Evolutionary conservation across 2,797 vertebrate genomes (phyloP).

Genomic region (Sebastes steindachneri): DNA sequence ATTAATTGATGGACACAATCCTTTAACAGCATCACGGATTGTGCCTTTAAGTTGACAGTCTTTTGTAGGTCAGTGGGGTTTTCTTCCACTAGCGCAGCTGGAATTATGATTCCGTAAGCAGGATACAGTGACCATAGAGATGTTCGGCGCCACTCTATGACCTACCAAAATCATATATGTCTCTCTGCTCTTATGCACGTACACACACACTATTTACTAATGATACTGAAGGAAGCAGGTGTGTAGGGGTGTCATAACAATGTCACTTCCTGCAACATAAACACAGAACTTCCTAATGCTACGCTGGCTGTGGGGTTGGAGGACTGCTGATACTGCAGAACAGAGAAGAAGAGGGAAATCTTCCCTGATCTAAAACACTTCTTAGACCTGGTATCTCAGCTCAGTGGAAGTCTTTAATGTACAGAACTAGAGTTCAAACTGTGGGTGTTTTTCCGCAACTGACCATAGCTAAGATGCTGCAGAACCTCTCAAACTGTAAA

Average conservation of each 20-base stretch:
- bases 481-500: constrained; percentile 35
- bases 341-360: neutral
- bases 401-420: constrained; percentile 6
- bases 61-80: constrained; percentile 68
- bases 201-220: neutral
- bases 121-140: constrained; percentile 24
- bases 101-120: constrained; percentile 43
- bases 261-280: constrained; percentile 35
- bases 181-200: neutral
- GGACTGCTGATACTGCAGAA: neutral
- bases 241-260: constrained; percentile 15
- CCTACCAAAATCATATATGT: neutral
- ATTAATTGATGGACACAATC: neutral
- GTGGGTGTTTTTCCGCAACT: constrained; percentile 50
- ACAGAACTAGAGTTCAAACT: neutral
- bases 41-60: constrained; percentile 20
- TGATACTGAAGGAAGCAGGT: constrained; percentile 32
- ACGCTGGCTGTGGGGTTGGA: neutral
- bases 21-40: neutral
- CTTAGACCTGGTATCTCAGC: neutral
- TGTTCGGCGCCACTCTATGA: constrained; percentile 22
- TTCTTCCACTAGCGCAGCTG: constrained; percentile 56
- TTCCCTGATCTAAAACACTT: neutral
- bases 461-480: constrained; percentile 34
- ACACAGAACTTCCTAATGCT: constrained; percentile 21